Evolutionary conservation across 2,113 vertebrate genomes (phyloP).

Genomic region (western clawed frog (Xenopus tropicalis)): UCB_Xtro_10.0 CM004445.2:116787501-116788000

Average conservation of each 20-base stretch:
- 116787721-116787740: constrained; percentile 6
- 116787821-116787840: constrained; percentile 18
- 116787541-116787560: no score
- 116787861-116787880: background rate
- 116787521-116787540: no score
- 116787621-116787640: no score
- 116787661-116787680: no score
- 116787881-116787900: background rate
- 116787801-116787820: constrained; percentile 37
- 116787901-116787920: no score
- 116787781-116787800: constrained; percentile 10
- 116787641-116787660: no score
- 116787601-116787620: no score
- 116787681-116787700: background rate
- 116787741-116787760: constrained; percentile 3
- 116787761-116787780: constrained; percentile 14
- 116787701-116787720: constrained; percentile 7
- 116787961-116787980: background rate
- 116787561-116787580: no score
- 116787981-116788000: constrained; percentile 1
- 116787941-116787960: background rate
- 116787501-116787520: no score
- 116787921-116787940: no score
- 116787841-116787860: constrained; percentile 23
- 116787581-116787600: no score